These are phyloP conservation scores for Cylloceria caligata DNA, from an alignment of 2,888 invertebrate genomes.

Conservation along the genomic window DNA sequence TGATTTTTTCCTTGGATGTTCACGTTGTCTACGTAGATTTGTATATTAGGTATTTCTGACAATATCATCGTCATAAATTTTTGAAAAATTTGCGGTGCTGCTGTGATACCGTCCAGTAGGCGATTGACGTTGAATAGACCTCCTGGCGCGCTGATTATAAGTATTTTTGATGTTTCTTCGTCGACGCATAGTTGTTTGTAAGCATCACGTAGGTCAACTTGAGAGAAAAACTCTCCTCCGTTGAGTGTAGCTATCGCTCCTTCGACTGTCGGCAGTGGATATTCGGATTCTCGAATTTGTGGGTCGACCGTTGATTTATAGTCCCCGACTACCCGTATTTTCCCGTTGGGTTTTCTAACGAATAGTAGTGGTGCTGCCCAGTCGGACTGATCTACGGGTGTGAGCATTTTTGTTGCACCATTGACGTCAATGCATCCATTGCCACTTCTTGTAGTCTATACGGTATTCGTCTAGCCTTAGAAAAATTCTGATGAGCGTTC, in stretches of 20 bases:
- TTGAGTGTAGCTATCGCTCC: constrained; percentile 69
- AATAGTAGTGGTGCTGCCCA: constrained; percentile 69
- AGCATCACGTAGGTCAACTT: constrained; percentile 70
- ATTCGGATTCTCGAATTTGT: constrained; percentile 72
- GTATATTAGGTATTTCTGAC: constrained; percentile 50
- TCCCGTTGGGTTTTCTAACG: constrained; percentile 64
- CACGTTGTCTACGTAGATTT: constrained; percentile 56
- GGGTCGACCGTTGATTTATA: constrained; percentile 73
- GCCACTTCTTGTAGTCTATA: constrained; percentile 49
- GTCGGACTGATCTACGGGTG: constrained; percentile 63
- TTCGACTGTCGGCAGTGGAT: constrained; percentile 70
- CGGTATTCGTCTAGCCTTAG: constrained; percentile 58
- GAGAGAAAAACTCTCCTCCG: constrained; percentile 69
- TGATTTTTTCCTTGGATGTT: constrained; percentile 44
- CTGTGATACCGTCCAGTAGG: constrained; percentile 54
- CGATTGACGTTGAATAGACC: constrained; percentile 57
- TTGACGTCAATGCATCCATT: constrained; percentile 46
- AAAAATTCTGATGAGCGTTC: constrained; percentile 56
- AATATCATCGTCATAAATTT: constrained; percentile 50
- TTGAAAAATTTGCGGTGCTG: constrained; percentile 59
- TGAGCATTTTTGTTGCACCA: constrained; percentile 56
- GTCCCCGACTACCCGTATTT: constrained; percentile 70
- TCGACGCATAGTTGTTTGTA: constrained; percentile 70
- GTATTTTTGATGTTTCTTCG: constrained; percentile 66
- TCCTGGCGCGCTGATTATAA: constrained; percentile 68